Base-by-base conservation (phyloP, 2,113 vertebrate species). In the Gobius niger region DNA sequence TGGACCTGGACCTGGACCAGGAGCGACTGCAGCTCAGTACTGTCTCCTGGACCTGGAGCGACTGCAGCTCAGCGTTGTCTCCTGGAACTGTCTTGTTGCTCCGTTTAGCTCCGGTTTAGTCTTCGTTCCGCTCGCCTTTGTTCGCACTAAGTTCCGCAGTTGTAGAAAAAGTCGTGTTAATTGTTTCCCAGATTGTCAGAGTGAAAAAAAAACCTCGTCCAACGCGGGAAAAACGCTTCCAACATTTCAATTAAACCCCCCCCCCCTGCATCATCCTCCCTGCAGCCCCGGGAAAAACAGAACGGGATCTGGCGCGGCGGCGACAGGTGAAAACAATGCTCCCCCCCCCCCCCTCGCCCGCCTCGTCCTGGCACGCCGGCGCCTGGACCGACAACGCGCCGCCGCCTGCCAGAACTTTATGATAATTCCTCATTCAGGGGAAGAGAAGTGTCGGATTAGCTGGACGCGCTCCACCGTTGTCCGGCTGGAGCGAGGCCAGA, bases 251-350 rank as follows among this genome's bases (percentile, higher is more conserved):
- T 57, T 57, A 57, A 40, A 57, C 24, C 54, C 24, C 24, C 24
- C 24, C 24, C 3, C 5, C 24, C 24, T 4, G 24, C 24, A 34
- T 34, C 24, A n/a, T 7, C 53, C 19, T 56, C 54, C 54, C 54
- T 7, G 54, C 19, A 40, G 54, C 14, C 53, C 54, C 24, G 7
- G 19, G 19, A 40, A 19, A 19, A 40, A 57, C 19, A 18, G 13
- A 57, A 34, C 19, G 12, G 54, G 7, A 5, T 57, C 10, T 57
- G 54, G 54, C 54, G 13, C 14, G 1, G 3, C 3, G 7, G 54
- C 54, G 40, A 57, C 54, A 57, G 54, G 54, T 57, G 54, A 57
- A 34, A 34, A 57, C 54, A 57, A 57, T 41, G 54, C 54, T 57
- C 24, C 7, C 0, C 12, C 19, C n/a, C n/a, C n/a, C n/a, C 53